Conservation (phyloP, 2,888 invertebrate genomes). For the Cerastoderma edule region DNA sequence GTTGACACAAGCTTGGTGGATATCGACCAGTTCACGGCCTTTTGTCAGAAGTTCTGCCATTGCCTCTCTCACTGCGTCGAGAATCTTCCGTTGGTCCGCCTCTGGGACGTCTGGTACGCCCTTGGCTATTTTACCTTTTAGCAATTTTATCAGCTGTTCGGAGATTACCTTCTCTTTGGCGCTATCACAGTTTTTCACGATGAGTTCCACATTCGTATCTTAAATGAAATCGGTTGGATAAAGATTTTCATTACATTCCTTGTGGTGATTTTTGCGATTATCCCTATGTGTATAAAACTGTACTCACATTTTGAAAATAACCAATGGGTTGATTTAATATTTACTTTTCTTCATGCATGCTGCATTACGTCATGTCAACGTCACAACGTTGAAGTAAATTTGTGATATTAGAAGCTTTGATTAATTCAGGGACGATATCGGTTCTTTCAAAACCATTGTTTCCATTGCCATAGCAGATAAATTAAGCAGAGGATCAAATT, state of each 20-base stretch:
- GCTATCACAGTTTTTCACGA: constrained; percentile 18
- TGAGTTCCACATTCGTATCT: constrained; percentile 19
- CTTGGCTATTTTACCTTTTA: neutral
- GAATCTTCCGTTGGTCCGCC: neutral
- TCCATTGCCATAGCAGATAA: no score
- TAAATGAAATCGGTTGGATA: neutral
- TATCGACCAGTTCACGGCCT: constrained; percentile 4
- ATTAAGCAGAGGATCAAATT: no score
- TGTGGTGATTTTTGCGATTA: no score
- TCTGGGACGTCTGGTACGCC: neutral
- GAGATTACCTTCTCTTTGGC: constrained; percentile 15
- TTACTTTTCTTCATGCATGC: no score
- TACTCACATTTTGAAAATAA: no score
- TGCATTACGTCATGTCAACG: no score
- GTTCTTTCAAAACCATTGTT: no score
- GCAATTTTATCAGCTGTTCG: constrained; percentile 3
- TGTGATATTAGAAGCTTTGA: no score
- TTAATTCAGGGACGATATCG: no score
- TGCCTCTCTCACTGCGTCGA: constrained; percentile 14
- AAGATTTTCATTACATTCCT: no score
- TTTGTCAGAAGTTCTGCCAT: constrained; percentile 14
- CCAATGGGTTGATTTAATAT: neutral
- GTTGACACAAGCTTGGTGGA: constrained; percentile 20
- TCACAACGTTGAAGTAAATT: no score
- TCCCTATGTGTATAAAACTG: no score